phyloP scores from a whole-genome alignment of 2,888 invertebrate genomes.

The Gymnoscelis rufifasciata region DNA sequence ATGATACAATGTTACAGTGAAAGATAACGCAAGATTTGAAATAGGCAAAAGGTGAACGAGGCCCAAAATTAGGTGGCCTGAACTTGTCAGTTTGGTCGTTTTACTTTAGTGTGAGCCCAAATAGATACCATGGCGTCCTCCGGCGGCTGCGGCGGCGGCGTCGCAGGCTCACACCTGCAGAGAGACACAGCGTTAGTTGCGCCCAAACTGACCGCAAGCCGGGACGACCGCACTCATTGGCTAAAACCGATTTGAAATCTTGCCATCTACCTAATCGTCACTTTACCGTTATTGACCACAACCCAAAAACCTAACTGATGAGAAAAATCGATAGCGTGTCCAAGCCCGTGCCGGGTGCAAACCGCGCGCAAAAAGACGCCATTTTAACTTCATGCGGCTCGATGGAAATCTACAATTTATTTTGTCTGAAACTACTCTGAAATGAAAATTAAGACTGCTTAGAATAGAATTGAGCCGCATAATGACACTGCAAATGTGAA shows the following conservation, averaged over 20 bases:
- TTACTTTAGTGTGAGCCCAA: slow-evolving; percentile 79
- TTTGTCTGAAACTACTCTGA: slow-evolving; percentile 61
- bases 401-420: slow-evolving; percentile 49
- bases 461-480: slow-evolving; percentile 51
- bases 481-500: slow-evolving; percentile 58
- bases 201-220: slow-evolving; percentile 66
- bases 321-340: slow-evolving; percentile 47
- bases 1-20: slow-evolving; percentile 60
- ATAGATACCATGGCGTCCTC: slow-evolving; percentile 77
- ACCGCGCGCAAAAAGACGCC: slow-evolving; percentile 74
- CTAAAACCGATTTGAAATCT: slow-evolving; percentile 75
- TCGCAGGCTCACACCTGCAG: slow-evolving; percentile 79
- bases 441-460: slow-evolving; percentile 68
- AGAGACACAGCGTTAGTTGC: slow-evolving; percentile 79
- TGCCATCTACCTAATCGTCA: slow-evolving; percentile 55
- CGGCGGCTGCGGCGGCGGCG: slow-evolving; percentile 75
- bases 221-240: slow-evolving; percentile 44
- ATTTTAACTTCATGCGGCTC: slow-evolving; percentile 75
- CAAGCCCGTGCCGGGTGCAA: slow-evolving; percentile 64
- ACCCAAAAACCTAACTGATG: slow-evolving; percentile 38
- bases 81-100: slow-evolving; percentile 75
- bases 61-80: slow-evolving; percentile 80
- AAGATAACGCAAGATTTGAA: slow-evolving; percentile 75
- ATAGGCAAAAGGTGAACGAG: slow-evolving; percentile 72
- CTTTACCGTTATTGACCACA: slow-evolving; percentile 40